Evolutionary conservation across 2,113 vertebrate species (phyloP), one percentile per base, ranked within the genome.

Genomic region (Labeo catla): DNA sequence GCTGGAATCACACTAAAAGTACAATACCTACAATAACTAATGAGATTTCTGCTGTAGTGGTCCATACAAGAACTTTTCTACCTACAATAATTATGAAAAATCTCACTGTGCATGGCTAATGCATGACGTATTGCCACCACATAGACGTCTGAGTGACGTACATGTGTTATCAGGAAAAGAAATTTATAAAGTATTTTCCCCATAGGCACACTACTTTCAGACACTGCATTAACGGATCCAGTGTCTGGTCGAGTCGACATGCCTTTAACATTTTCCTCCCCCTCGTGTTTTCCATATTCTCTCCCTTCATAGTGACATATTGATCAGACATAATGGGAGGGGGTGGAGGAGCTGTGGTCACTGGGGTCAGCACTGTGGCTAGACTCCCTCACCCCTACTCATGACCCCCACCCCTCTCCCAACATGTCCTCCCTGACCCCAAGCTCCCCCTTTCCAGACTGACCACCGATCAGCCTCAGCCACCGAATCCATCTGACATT

Each of bases 351-450:
- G 88, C 86, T 89, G 79, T 93, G 92, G 90, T 93, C 91, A 90
- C 87, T 85, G 88, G 91, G 93, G 93, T 94, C 92, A 94, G 91
- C 84, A 79, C 86, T 84, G 87, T 88, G 91, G 91, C 91, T 92
- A 94, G 92, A 93, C 92, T 91, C 80, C 88, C 88, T 54, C 50
- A 43, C 52, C 61, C 76, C 54, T 79, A 49, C 54, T 2, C 49
- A 81, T 45, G 76, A 57, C 77, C 45, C 77, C 85, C 85, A 86
- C 74, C 76, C 86, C 91, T 86, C 87, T 59, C 78, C 15, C n/a
- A 47, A 6, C 47, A n/a, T 63, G 50, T 86, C 73, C 68, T 61
- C 63, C 6, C 50, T 65, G 54, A 66, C 70, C 81, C 65, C 21
- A 52, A 74, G 68, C 79, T 63, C 43, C 84, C 23, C 72, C 28